These are phyloP conservation scores for Rhyacichthys aspro DNA, from an alignment of 2,797 vertebrate genomes.

Conservation along the genomic window DNA sequence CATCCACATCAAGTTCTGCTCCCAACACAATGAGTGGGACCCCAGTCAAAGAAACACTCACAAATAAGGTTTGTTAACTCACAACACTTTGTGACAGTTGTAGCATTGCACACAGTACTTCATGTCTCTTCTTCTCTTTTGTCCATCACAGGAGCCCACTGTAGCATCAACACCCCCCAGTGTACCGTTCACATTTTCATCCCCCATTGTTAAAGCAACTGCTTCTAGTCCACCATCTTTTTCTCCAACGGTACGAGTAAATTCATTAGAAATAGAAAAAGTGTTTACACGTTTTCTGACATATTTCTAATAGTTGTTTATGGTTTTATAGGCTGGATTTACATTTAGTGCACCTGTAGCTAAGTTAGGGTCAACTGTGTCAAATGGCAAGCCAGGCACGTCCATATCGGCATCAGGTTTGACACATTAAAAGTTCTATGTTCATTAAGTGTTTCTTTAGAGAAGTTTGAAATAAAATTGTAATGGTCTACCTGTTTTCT, in stretches of 20 bases:
- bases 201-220: constrained; percentile 95
- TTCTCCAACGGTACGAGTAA: constrained; percentile 85
- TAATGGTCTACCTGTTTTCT: background rate
- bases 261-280: background rate
- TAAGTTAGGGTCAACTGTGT: constrained; percentile 83
- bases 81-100: background rate
- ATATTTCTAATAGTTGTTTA: constrained; percentile 2
- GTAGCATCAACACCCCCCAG: constrained; percentile 74
- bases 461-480: background rate
- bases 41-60: constrained; percentile 47
- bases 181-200: constrained; percentile 91
- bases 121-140: background rate
- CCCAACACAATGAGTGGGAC: constrained; percentile 35
- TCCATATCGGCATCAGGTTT: constrained; percentile 77
- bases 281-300: background rate
- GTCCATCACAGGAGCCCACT: constrained; percentile 73
- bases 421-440: constrained; percentile 14
- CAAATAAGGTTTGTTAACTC: constrained; percentile 59
- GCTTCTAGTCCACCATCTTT: constrained; percentile 88
- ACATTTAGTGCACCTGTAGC: constrained; percentile 94
- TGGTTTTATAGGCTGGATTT: constrained; percentile 84
- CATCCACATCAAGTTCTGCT: constrained; percentile 53
- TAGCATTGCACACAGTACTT: background rate
- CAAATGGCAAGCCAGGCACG: constrained; percentile 75
- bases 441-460: background rate